These are phyloP conservation scores for Lordiphosa clarofinis DNA, from an alignment of 1,140 invertebrate genomes.

Conservation along the genomic window DNA sequence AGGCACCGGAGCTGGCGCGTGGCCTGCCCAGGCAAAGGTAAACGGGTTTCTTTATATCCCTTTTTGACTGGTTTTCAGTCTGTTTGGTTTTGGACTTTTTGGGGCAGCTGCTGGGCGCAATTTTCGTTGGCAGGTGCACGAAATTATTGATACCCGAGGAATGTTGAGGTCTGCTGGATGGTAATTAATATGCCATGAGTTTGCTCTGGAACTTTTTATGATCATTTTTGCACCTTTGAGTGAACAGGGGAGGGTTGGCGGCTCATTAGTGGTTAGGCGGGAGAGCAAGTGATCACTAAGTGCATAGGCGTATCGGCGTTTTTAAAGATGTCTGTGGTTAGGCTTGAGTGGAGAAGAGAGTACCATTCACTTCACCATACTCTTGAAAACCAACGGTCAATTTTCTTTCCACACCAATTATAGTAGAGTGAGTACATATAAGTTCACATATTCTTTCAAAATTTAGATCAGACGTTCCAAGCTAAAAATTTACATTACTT, in stretches of 20 bases:
- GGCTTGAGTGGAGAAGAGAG: conserved; percentile 13
- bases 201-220: conserved; percentile 41
- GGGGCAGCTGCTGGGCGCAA: conserved; percentile 46
- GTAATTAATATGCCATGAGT: conserved; percentile 62
- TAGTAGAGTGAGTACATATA: no score
- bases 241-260: conserved; percentile 21
- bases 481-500: no score
- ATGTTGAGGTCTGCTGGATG: conserved; percentile 28
- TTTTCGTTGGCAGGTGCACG: conserved; percentile 67
- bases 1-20: conserved; percentile 64
- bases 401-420: no score
- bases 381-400: no score
- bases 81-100: conserved; percentile 16
- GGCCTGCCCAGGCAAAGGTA: conserved; percentile 28
- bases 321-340: conserved; percentile 41
- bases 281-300: conserved; percentile 31
- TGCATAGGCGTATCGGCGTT: conserved; percentile 40
- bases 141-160: conserved; percentile 66
- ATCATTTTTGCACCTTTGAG: conserved; percentile 64
- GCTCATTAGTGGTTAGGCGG: conserved; percentile 62
- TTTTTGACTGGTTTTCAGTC: conserved; percentile 38
- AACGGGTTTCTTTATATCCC: conserved; percentile 52
- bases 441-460: no score
- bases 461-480: no score
- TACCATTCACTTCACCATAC: not conserved